Evolutionary conservation across 2,113 vertebrate species (phyloP).

Genomic region (Hiodon alosoides): DNA sequence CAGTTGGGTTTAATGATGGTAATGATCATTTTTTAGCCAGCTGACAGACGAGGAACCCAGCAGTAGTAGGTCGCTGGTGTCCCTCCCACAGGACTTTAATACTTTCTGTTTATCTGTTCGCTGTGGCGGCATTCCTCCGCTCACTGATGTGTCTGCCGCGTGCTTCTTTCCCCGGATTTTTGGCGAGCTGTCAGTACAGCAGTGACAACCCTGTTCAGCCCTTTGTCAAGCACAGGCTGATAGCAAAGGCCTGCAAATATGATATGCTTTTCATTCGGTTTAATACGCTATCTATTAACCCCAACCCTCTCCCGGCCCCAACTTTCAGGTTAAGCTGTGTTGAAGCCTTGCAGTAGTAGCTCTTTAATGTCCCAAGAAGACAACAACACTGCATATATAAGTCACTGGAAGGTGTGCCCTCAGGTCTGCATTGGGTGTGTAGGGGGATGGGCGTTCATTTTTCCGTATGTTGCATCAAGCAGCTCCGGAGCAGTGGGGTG

Average conservation of each 20-base stretch:
- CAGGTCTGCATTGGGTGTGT: neutral
- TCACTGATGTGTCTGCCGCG: constrained; percentile 32
- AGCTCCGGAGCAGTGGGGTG: neutral
- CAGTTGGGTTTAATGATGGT: constrained; percentile 51
- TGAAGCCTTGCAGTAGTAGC: constrained; percentile 24
- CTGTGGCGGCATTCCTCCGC: constrained; percentile 29
- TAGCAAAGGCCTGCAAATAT: constrained; percentile 37
- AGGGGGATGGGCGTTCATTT: neutral
- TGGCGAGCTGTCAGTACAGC: constrained; percentile 40
- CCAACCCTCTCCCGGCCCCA: neutral
- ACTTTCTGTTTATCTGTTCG: constrained; percentile 38
- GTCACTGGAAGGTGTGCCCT: neutral
- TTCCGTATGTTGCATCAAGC: neutral
- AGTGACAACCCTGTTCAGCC: constrained; percentile 39
- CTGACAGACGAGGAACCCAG: constrained; percentile 18
- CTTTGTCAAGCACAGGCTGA: constrained; percentile 36
- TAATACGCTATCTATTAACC: constrained; percentile 35
- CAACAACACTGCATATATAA: neutral
- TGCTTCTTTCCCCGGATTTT: constrained; percentile 18
- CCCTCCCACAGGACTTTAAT: constrained; percentile 27
- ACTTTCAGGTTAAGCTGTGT: neutral
- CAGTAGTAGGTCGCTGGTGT: neutral
- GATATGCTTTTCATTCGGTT: constrained; percentile 36
- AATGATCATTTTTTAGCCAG: constrained; percentile 47
- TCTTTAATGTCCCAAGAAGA: constrained; percentile 6